Conservation (phyloP, 2,113 vertebrate species). For the Brachypodius melanocephalos region DNA sequence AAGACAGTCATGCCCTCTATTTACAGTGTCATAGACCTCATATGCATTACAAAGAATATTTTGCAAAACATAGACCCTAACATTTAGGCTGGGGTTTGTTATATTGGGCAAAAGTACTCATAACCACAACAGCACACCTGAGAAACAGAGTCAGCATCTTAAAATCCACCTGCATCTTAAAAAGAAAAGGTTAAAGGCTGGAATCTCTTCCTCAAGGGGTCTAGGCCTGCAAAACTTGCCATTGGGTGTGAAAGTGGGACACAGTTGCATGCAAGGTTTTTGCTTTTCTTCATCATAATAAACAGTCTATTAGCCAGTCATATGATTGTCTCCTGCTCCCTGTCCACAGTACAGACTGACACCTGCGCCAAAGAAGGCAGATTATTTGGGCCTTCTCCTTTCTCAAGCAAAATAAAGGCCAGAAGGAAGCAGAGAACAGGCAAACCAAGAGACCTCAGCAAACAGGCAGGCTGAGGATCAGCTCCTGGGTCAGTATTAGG, state of each 20-base stretch:
- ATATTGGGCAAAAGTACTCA: background rate
- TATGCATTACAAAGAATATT: background rate
- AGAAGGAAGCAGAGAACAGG: background rate
- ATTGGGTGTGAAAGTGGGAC: background rate
- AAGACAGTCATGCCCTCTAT: background rate
- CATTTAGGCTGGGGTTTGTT: background rate
- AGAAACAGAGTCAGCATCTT: background rate
- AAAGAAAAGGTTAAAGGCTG: background rate
- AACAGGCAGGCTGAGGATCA: background rate
- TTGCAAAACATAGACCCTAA: background rate
- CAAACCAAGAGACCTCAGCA: background rate
- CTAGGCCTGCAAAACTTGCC: background rate
- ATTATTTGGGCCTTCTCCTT: background rate
- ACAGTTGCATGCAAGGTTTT: background rate
- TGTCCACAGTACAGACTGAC: background rate
- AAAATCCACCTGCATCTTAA: background rate
- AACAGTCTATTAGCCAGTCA: background rate
- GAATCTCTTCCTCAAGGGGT: background rate
- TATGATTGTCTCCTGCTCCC: background rate
- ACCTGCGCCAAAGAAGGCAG: background rate
- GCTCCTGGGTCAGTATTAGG: background rate
- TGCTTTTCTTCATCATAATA: background rate
- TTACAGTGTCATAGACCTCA: background rate
- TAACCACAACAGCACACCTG: rapidly evolving
- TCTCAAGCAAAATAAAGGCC: background rate